Evolutionary conservation across 2,888 invertebrate genomes (phyloP), one percentile per base, ranked within the genome.

Genomic region (Tiphia femorata): DNA sequence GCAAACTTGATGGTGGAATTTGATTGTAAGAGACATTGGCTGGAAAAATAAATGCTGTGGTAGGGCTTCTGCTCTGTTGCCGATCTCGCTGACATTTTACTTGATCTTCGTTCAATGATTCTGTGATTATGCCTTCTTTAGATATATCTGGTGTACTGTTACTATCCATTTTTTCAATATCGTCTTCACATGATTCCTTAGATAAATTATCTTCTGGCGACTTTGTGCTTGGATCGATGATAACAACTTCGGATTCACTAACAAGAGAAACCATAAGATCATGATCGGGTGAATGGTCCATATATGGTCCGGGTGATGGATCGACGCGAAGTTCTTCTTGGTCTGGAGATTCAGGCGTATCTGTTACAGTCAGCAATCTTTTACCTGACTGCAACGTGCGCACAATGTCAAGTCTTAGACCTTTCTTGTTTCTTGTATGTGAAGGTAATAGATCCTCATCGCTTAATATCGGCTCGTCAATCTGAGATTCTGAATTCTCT

Each of bases 141-240:
- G 58, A 40, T 8, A 46, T 7, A 16, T 70, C 59, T 8, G 54
- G 33, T n/a, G 49, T 57, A 19, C 16, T 33, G 5, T 30, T 23
- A 2, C 16, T 33, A 10, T 66, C 72, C 1, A 56, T 21, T 48
- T 76, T 77, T 1, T 75, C 75, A 3, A 52, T 25, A 20, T 70
- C 70, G 7, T 72, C 72, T 2, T 68, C 54, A 17, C 70, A 70
- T n/a, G 69, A 68, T 47, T 86, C 85, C 51, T 74, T 71, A 0
- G 88, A 87, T 56, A 90, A 87, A 62, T 88, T 87, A 68, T 89
- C 89, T 67, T 90, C 89, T 0, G 89, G 88, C 1, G 89, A 88
- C 67, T 88, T 88, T 0, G 85, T 84, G 14, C 84, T 85, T 0
- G 88, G 86, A 74, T 89, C 89, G 0, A 90, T 87, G 3, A 90